Evolutionary conservation across 2,888 invertebrate species (phyloP).

Genomic region (Gymnoscelis rufifasciata): DNA sequence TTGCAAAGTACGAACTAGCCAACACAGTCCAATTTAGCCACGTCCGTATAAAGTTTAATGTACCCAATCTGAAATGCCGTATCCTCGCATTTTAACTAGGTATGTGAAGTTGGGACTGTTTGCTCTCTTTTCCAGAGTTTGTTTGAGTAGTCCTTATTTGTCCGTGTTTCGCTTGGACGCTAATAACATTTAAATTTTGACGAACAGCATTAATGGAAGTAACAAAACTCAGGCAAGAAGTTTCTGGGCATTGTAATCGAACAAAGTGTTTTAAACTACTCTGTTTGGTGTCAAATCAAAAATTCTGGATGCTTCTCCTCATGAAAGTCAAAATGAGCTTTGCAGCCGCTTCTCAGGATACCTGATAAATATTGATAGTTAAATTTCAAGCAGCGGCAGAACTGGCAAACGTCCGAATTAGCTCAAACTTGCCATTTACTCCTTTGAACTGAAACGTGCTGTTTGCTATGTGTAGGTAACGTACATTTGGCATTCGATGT

Average conservation of each 20-base stretch:
- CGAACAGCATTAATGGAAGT: not conserved
- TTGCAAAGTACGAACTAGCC: constrained; percentile 76
- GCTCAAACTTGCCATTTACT: constrained; percentile 58
- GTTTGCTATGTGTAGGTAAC: constrained; percentile 45
- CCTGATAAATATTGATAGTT: constrained; percentile 60
- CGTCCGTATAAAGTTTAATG: constrained; percentile 75
- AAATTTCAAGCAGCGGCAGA: constrained; percentile 38
- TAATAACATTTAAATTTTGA: not conserved
- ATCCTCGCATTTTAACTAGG: constrained; percentile 61
- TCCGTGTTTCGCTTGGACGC: not conserved
- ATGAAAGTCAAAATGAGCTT: constrained; percentile 29
- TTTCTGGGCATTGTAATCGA: constrained; percentile 2
- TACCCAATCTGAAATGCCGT: constrained; percentile 70
- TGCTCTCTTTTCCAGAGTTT: constrained; percentile 13
- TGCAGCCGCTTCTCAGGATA: constrained; percentile 30
- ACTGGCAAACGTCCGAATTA: constrained; percentile 57
- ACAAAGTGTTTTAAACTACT: constrained; percentile 16
- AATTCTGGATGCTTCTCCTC: constrained; percentile 30
- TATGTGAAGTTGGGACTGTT: constrained; percentile 30
- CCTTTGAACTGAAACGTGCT: constrained; percentile 45
- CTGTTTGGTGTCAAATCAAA: constrained; percentile 19
- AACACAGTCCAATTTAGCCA: constrained; percentile 72
- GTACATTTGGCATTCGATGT: constrained; percentile 30
- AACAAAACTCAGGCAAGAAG: constrained; percentile 8
- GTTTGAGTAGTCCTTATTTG: constrained; percentile 17